Percentiles rank a stretch among this genome's conserved stretches.
Conservation (phyloP, 1,140 invertebrate species). For the Magallana gigas region DNA sequence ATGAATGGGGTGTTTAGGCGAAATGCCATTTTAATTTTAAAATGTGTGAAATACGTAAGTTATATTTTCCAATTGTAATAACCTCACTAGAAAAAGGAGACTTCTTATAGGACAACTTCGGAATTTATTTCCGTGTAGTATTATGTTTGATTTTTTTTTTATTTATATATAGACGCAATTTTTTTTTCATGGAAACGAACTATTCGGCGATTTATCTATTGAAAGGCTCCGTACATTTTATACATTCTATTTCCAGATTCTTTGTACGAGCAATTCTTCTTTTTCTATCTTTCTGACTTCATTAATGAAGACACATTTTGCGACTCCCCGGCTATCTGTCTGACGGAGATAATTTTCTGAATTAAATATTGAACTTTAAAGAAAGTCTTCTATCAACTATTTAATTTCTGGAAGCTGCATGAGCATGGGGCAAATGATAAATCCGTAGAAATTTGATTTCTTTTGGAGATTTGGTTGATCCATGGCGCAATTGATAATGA, state of each 20-base stretch:
- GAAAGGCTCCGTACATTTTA: too few species aligned
- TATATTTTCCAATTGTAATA: too few species aligned
- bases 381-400: conserved; percentile 1
- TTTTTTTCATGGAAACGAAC: too few species aligned
- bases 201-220: too few species aligned
- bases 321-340: not conserved
- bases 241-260: not conserved
- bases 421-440: not conserved
- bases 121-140: not conserved
- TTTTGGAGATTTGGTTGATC: not conserved
- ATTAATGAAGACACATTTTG: not conserved
- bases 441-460: not conserved
- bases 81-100: too few species aligned
- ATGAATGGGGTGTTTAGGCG: too few species aligned
- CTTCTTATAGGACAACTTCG: not conserved
- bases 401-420: conserved; percentile 3
- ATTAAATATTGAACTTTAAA: not conserved
- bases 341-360: not conserved
- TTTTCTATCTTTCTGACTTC: not conserved
- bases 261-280: not conserved
- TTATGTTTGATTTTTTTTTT: too few species aligned
- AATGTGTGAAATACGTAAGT: too few species aligned
- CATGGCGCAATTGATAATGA: conserved; percentile 13
- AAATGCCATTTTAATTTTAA: too few species aligned
- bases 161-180: too few species aligned